phyloP scores from a whole-genome alignment of 2,797 vertebrate genomes.

The Cossypha niveicapilla region DNA sequence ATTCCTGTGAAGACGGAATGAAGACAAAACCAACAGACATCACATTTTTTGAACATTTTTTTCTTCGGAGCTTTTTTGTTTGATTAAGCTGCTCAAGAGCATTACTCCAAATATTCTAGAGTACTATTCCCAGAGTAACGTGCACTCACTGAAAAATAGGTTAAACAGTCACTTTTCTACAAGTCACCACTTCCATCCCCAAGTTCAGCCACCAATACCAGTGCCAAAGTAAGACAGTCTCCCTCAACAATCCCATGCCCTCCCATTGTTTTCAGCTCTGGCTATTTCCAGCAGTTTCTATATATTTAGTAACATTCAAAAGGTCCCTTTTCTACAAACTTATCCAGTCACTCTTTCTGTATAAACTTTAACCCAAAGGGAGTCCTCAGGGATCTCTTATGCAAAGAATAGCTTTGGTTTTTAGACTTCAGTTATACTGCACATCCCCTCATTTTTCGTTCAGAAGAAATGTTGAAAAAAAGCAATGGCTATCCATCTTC shows the following conservation, averaged over 20 bases:
- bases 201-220: background rate
- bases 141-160: background rate
- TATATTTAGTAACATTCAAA: background rate
- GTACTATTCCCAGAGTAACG: background rate
- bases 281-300: background rate
- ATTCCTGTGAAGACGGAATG: constrained; percentile 37
- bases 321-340: background rate
- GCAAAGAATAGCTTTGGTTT: background rate
- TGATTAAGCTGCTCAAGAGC: background rate
- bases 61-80: background rate
- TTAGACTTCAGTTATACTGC: background rate
- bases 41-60: background rate
- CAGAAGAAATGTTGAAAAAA: background rate
- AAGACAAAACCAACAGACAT: background rate
- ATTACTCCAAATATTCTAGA: background rate
- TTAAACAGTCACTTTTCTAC: background rate
- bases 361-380: background rate
- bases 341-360: background rate
- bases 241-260: background rate
- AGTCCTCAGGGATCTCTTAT: background rate
- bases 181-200: background rate
- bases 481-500: background rate
- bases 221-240: background rate
- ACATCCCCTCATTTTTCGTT: background rate
- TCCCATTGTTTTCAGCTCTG: background rate